Percentiles rank a stretch among this genome's conserved stretches.
phyloP scores from a whole-genome alignment of 2,113 vertebrate genomes.

The Leptodactylus fuscus region DNA sequence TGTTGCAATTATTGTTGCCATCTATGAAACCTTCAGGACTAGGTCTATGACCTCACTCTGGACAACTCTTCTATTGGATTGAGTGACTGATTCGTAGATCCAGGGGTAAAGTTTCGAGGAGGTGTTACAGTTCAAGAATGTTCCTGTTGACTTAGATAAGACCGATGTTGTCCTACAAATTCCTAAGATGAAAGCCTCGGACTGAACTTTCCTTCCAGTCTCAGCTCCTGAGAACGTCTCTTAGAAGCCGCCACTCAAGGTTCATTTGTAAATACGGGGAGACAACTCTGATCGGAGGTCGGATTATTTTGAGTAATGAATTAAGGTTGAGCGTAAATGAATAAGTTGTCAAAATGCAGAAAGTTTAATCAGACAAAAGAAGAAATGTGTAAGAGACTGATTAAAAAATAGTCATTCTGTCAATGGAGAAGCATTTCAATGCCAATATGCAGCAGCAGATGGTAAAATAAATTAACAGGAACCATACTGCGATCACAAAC shows the following conservation, averaged over 20 bases:
- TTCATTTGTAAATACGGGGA: background rate
- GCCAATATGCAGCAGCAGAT: slow-evolving; percentile 51
- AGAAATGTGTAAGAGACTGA: slow-evolving; percentile 19
- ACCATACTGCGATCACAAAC: slow-evolving; percentile 56
- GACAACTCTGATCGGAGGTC: background rate
- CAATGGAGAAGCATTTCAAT: slow-evolving; percentile 4
- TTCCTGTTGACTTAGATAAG: too few species aligned
- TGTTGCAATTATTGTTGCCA: background rate
- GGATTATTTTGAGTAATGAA: slow-evolving; percentile 1
- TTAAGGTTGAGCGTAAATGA: slow-evolving; percentile 13
- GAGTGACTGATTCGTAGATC: background rate
- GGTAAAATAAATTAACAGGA: slow-evolving; percentile 57
- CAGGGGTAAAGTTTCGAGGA: background rate
- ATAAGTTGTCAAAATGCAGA: slow-evolving; percentile 8
- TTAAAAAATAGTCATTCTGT: slow-evolving; percentile 23
- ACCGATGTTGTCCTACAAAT: too few species aligned
- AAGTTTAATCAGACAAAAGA: slow-evolving; percentile 34
- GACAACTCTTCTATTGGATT: background rate
- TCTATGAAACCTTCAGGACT: background rate
- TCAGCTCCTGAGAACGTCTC: background rate
- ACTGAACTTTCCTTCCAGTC: background rate
- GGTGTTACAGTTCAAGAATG: too few species aligned
- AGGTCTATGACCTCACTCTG: background rate
- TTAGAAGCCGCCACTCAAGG: background rate
- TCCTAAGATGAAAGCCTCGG: background rate